These are phyloP conservation scores for Prochilodus magdalenae DNA, from an alignment of 2,113 vertebrate genomes.

Conservation along the genomic window DNA sequence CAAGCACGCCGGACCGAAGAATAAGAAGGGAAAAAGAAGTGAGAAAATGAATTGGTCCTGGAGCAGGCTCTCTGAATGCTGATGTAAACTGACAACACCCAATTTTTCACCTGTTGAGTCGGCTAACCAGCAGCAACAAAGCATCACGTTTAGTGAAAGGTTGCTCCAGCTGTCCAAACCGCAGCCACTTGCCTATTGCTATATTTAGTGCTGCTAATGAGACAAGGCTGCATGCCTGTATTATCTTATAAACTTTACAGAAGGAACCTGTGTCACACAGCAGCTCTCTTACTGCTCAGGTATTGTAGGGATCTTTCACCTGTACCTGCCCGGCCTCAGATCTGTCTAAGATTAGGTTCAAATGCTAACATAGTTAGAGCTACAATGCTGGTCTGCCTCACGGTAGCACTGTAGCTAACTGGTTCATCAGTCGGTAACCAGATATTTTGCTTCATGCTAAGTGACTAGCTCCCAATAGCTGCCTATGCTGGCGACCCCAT, in stretches of 20 bases:
- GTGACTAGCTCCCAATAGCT: too few species aligned
- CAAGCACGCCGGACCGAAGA: constrained; percentile 21
- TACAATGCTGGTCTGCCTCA: too few species aligned
- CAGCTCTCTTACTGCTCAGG: background rate
- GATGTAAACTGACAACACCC: constrained; percentile 32
- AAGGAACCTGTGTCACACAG: background rate
- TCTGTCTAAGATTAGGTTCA: background rate
- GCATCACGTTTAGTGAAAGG: constrained; percentile 9
- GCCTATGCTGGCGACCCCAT: too few species aligned
- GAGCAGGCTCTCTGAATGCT: constrained; percentile 5
- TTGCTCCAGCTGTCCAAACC: background rate
- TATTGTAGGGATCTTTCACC: background rate
- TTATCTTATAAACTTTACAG: background rate
- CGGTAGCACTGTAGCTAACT: too few species aligned
- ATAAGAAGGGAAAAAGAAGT: constrained; percentile 8
- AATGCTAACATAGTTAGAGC: too few species aligned
- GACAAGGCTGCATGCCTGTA: background rate
- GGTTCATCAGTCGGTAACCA: too few species aligned
- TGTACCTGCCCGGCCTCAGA: background rate
- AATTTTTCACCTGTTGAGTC: constrained; percentile 43
- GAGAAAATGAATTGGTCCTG: constrained; percentile 32
- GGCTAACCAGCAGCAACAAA: constrained; percentile 12
- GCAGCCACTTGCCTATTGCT: background rate
- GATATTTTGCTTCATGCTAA: too few species aligned
- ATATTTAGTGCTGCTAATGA: constrained; percentile 2